Base-by-base conservation (phyloP, 2,888 invertebrate species). In the Lepidochrysops patricia region DNA sequence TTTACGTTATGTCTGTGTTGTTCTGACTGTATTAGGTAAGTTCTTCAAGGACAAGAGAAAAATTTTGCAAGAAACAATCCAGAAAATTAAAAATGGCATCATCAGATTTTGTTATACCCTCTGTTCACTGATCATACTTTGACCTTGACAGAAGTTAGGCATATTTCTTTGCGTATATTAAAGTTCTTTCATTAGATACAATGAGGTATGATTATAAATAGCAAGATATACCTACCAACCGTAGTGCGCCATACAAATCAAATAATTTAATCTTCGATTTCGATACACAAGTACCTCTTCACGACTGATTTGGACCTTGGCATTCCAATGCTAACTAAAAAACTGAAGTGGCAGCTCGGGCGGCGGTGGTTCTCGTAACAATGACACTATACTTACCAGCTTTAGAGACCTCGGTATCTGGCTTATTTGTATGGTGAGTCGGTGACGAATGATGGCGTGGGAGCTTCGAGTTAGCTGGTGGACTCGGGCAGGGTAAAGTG, bases 271-370 rank as follows among this genome's bases (percentile, higher is more conserved):
- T 68, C 67, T 64, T 66, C 63, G 62, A 69, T 67, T 67, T 64
- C 60, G 63, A 66, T 67, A 63, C 60, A 66, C 67, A 70, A 72
- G 74, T 70, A 72, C 72, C 71, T 71, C 77, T 79, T 67, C 66
- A 77, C 63, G 57, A 64, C 68, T 70, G 74, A 77, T 76, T 77
- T 71, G 71, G 70, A 70, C 74, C 71, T 75, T 72, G 76, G 76
- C 80, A 84, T 84, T 80, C 81, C 83, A 68, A 73, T 66, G 75
- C 67, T 70, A 72, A 74, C 72, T 71, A 74, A 84, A 82, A 82
- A 82, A 79, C 70, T 76, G 70, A 78, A 84, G 80, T 79, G 79
- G 69, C 76, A 69, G 73, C 80, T 82, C 74, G 80, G 83, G 82
- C 73, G 82, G 79, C 78, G 66, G 66, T 71, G 72, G 72, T 72